These are phyloP conservation scores for Muraenolepis orangiensis DNA, from an alignment of 2,797 vertebrate species.

Conservation along the genomic window DNA sequence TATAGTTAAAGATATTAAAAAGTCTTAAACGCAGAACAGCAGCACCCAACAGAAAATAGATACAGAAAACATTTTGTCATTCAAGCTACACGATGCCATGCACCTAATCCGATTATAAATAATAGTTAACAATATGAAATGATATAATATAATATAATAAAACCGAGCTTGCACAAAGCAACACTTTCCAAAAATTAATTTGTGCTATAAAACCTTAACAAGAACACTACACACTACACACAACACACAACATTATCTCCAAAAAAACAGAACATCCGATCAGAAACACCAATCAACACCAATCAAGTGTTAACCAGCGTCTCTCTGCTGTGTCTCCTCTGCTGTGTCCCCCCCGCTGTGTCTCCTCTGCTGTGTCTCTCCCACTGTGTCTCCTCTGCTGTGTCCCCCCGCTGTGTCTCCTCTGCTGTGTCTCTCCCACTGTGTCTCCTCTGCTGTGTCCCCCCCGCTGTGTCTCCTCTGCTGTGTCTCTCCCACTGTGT, in stretches of 20 bases:
- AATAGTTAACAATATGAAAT: no score
- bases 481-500: no score
- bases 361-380: no score
- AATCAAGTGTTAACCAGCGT: no score
- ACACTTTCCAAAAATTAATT: no score
- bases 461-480: no score
- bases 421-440: no score
- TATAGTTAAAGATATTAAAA: no score
- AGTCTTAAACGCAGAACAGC: neutral
- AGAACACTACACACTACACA: no score
- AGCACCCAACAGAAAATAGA: neutral
- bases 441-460: neutral
- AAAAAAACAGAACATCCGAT: neutral
- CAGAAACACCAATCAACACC: neutral
- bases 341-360: no score
- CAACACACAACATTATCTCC: neutral
- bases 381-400: no score
- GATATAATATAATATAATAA: neutral
- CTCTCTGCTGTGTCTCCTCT: neutral
- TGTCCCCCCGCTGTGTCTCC: neutral
- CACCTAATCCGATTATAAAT: neutral
- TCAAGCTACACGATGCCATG: neutral
- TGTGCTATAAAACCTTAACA: no score
- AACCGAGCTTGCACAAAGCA: neutral
- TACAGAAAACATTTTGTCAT: neutral